A percentile compares a stretch with the other conserved stretches of the same genome.
Evolutionary conservation across 2,888 invertebrate genomes (phyloP).

Genomic region (Dicroscelio sp.): DNA sequence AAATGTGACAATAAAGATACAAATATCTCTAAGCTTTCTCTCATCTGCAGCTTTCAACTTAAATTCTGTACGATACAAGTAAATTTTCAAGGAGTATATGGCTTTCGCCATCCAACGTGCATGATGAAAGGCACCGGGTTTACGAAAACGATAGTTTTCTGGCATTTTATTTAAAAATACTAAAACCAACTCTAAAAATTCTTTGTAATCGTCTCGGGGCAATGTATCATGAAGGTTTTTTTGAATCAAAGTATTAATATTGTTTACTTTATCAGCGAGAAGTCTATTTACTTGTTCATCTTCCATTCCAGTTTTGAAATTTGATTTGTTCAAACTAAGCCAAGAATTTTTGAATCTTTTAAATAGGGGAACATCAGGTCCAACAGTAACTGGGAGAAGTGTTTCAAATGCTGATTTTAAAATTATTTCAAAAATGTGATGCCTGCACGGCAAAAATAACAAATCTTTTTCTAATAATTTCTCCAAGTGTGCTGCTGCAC

Average conservation of each 20-base stretch:
- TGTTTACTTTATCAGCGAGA: conserved; percentile 35
- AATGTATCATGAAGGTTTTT: background rate
- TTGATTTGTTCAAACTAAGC: conserved; percentile 49
- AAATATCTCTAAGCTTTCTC: conserved; percentile 59
- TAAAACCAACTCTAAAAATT: conserved; percentile 73
- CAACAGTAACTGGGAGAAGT: conserved; percentile 34
- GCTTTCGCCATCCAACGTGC: conserved; percentile 86
- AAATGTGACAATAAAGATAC: conserved; percentile 67
- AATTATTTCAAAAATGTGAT: conserved; percentile 42
- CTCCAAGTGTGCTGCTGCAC: conserved; percentile 81
- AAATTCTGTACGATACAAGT: conserved; percentile 73
- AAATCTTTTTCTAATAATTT: conserved; percentile 76
- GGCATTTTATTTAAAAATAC: conserved; percentile 77
- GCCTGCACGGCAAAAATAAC: conserved; percentile 36
- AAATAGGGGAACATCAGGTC: conserved; percentile 42
- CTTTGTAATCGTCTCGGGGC: conserved; percentile 55
- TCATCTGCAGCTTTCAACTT: background rate
- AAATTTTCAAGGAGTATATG: conserved; percentile 85
- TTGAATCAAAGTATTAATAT: background rate
- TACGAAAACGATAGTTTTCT: conserved; percentile 40
- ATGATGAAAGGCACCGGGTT: conserved; percentile 84
- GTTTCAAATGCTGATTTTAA: conserved; percentile 36
- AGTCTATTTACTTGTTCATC: conserved; percentile 32
- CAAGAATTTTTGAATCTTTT: conserved; percentile 36
- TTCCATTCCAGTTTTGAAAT: conserved; percentile 39